phyloP scores from a whole-genome alignment of 2,797 vertebrate genomes.

The Acropternis orthonyx region DNA sequence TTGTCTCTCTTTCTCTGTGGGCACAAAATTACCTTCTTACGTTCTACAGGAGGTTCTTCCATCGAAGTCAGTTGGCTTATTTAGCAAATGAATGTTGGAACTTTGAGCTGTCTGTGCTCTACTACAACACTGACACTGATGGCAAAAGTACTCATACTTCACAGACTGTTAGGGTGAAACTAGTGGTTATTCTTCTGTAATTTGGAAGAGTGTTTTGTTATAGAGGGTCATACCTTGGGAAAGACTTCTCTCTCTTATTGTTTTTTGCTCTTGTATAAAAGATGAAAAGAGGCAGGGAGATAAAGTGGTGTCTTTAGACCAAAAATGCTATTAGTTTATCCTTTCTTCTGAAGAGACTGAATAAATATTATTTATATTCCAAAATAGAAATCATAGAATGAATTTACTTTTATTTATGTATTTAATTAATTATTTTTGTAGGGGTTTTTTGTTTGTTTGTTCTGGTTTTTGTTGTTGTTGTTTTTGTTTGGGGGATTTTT shows the following conservation, averaged over 20 bases:
- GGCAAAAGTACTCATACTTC: background rate
- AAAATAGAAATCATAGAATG: background rate
- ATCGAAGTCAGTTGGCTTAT: background rate
- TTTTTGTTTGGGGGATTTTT: background rate
- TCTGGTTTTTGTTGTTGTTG: too few relatives aligned
- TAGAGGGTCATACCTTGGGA: background rate
- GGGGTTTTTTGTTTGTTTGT: too few relatives aligned
- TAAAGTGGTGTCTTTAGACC: background rate
- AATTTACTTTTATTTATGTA: background rate
- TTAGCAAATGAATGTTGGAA: background rate
- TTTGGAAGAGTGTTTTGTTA: background rate
- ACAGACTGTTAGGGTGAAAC: background rate
- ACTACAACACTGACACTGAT: background rate
- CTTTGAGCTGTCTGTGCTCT: background rate
- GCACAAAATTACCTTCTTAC: background rate
- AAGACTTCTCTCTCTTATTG: background rate
- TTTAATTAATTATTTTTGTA: too few relatives aligned
- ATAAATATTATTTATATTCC: background rate
- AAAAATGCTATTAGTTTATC: slow-evolving; percentile 9
- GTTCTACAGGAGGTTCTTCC: background rate
- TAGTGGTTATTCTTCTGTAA: background rate
- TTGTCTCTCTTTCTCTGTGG: background rate
- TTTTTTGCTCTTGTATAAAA: background rate
- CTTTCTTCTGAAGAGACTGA: background rate
- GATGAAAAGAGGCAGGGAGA: background rate